These are phyloP conservation scores for Oscheius sp. DNA, from an alignment of 2,888 invertebrate genomes.

Conservation along the genomic window DNA sequence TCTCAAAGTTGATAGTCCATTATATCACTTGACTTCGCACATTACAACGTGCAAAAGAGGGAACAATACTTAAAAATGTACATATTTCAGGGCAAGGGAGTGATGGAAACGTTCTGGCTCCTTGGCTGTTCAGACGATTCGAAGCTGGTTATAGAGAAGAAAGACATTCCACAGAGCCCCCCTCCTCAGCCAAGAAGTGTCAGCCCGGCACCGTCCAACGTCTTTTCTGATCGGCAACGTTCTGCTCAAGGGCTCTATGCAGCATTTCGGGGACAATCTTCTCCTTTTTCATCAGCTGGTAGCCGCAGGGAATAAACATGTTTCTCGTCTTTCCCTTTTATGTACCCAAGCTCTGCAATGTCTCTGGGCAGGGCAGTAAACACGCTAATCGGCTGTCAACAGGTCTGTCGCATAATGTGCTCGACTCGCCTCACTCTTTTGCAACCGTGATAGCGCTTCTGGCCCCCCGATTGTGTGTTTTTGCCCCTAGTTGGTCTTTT, in stretches of 20 bases:
- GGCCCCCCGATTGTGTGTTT: neutral
- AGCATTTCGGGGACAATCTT: slow-evolving; percentile 6
- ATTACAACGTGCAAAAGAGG: too few species aligned
- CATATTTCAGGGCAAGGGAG: slow-evolving; percentile 69
- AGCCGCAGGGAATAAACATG: slow-evolving; percentile 15
- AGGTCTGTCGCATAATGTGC: slow-evolving; percentile 24
- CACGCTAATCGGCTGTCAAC: slow-evolving; percentile 30
- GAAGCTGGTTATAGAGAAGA: slow-evolving; percentile 11
- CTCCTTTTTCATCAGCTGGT: neutral
- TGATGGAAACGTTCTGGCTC: slow-evolving; percentile 73
- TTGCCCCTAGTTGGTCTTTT: slow-evolving; percentile 17
- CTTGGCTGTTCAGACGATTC: slow-evolving; percentile 41
- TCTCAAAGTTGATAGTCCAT: too few species aligned
- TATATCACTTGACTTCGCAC: too few species aligned
- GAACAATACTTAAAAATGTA: neutral
- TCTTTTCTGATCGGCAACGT: neutral
- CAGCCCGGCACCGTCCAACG: slow-evolving; percentile 4
- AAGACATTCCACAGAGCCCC: slow-evolving; percentile 14
- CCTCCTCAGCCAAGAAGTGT: slow-evolving; percentile 8
- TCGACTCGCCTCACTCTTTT: slow-evolving; percentile 4
- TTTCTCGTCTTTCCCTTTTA: neutral
- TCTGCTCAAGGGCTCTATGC: slow-evolving; percentile 23
- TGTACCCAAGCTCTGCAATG: neutral
- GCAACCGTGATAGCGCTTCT: neutral
- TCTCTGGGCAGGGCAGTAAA: neutral